Conservation (phyloP, 2,888 invertebrate genomes). For the Dioctria rufipes region DNA sequence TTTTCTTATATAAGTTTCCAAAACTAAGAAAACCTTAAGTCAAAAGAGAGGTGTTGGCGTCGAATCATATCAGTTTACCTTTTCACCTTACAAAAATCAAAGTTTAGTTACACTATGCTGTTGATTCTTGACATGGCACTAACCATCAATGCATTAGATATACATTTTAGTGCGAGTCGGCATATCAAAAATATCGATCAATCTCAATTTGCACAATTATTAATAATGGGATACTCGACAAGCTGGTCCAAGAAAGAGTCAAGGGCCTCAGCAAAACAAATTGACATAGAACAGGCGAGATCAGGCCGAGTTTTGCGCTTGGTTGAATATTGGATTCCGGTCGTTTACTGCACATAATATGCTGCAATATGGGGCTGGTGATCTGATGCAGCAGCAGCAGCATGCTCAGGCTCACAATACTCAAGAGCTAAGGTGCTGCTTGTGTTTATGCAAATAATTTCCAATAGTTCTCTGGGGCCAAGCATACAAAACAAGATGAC, state of each 20-base stretch:
- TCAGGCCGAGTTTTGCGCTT: constrained; percentile 17
- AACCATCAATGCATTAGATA: no score
- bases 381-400: not conserved
- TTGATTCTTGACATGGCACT: no score
- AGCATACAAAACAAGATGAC: no score
- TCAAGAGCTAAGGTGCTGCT: not conserved
- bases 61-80: no score
- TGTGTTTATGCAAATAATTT: constrained; percentile 36
- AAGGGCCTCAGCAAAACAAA: constrained; percentile 27
- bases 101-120: no score
- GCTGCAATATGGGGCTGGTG: no score
- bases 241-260: not conserved
- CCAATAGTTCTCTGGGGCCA: constrained; percentile 4
- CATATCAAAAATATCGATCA: constrained; percentile 35
- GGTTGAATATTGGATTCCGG: constrained; percentile 16
- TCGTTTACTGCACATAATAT: no score
- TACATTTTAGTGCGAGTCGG: not conserved
- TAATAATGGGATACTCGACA: constrained; percentile 5
- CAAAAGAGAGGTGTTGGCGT: no score
- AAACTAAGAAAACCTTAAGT: no score
- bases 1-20: no score
- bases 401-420: not conserved
- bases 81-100: no score
- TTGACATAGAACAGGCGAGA: constrained; percentile 34
- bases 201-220: constrained; percentile 47